phyloP scores from a whole-genome alignment of 2,797 vertebrate species.

The Sphenopsis melanotis region DNA sequence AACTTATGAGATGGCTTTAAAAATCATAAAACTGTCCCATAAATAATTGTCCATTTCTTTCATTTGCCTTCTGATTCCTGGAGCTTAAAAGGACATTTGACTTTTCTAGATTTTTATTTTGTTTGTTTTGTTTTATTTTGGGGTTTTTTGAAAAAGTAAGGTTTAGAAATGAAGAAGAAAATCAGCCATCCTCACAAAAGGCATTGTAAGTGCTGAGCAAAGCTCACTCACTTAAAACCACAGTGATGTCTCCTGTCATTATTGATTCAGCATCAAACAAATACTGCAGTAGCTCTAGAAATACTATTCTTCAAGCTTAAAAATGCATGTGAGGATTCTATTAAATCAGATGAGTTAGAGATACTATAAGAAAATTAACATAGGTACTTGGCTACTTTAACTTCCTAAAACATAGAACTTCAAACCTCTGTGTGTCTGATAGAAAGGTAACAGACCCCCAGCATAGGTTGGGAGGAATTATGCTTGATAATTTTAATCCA shows the following conservation, averaged over 20 bases:
- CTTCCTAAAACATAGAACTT: background rate
- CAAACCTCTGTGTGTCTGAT: background rate
- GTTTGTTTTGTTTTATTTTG: background rate
- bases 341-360: background rate
- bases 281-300: background rate
- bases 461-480: background rate
- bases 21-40: background rate
- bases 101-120: background rate
- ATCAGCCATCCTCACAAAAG: background rate
- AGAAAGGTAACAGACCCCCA: background rate
- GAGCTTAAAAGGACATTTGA: background rate
- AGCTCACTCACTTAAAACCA: background rate
- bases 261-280: background rate
- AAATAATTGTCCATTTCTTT: background rate
- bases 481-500: background rate
- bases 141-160: background rate
- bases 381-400: background rate
- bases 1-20: background rate
- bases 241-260: rapidly evolving
- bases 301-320: background rate
- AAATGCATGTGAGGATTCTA: background rate
- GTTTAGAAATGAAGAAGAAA: background rate
- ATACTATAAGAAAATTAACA: background rate
- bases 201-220: background rate
- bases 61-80: background rate